These are phyloP conservation scores for Brenthis ino DNA, from an alignment of 2,888 invertebrate genomes.

Conservation along the genomic window DNA sequence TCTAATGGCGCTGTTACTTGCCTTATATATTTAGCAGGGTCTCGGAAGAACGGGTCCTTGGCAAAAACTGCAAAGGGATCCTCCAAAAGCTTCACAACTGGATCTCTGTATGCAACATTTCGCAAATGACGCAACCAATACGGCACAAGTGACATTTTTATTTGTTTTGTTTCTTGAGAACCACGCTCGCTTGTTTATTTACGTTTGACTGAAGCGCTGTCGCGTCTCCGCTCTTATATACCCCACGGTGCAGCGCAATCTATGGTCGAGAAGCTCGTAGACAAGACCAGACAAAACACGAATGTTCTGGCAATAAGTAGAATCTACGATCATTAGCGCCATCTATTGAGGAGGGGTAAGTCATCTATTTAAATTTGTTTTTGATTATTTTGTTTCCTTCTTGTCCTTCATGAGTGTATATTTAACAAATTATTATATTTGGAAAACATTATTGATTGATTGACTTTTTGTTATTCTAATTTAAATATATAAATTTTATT, in stretches of 20 bases:
- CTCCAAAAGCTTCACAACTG: constrained; percentile 59
- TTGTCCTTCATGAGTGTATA: neutral
- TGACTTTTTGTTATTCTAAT: too few relatives aligned
- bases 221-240: constrained; percentile 58
- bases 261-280: constrained; percentile 34
- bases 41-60: constrained; percentile 71
- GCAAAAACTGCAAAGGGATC: constrained; percentile 64
- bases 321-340: neutral
- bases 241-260: constrained; percentile 29
- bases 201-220: constrained; percentile 48
- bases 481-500: too few relatives aligned
- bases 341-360: neutral
- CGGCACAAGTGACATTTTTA: constrained; percentile 69
- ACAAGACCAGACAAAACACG: neutral
- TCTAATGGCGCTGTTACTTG: constrained; percentile 56
- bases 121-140: constrained; percentile 74
- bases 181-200: constrained; percentile 44
- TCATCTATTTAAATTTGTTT: neutral
- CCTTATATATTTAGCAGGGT: constrained; percentile 62
- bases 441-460: too few relatives aligned
- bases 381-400: neutral
- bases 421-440: too few relatives aligned
- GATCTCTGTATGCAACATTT: constrained; percentile 64
- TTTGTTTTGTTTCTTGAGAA: constrained; percentile 37
- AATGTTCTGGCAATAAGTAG: neutral